Conservation (phyloP, 2,113 vertebrate genomes). For the Labeo catla region DNA sequence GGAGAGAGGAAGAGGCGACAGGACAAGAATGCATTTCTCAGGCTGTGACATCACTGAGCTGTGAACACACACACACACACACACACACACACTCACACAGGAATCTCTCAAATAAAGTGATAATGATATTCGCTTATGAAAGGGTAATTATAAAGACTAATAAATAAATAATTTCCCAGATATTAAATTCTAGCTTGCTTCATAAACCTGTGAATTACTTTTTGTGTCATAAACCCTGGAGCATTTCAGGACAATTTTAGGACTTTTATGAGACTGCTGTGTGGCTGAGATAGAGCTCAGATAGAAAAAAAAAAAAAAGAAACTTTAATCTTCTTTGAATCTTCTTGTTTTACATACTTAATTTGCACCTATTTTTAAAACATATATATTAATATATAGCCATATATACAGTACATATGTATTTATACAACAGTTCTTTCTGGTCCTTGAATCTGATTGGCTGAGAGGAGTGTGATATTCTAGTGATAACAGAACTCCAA, state of each 20-base stretch:
- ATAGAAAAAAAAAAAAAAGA: not conserved
- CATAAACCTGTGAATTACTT: conserved; percentile 16
- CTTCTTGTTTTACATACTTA: not conserved
- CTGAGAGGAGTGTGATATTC: too few relatives aligned
- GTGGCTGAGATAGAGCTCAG: not conserved
- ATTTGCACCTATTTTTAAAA: not conserved
- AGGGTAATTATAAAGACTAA: conserved; percentile 13
- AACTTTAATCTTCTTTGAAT: not conserved
- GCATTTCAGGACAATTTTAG: conserved; percentile 17
- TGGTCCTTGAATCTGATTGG: too few relatives aligned
- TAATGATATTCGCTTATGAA: not conserved
- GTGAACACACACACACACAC: conserved; percentile 11
- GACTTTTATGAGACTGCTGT: not conserved
- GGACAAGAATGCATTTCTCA: conserved; percentile 53
- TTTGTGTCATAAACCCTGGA: not conserved
- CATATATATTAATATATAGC: too few relatives aligned
- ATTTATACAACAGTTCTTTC: too few relatives aligned
- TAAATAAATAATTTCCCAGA: conserved; percentile 22
- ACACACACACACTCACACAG: conserved; percentile 1
- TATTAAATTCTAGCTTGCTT: not conserved
- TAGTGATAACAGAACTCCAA: too few relatives aligned
- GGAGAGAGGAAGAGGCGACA: conserved; percentile 2
- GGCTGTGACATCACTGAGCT: conserved; percentile 30
- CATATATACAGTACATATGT: too few relatives aligned
- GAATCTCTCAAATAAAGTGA: not conserved